Base-by-base conservation (phyloP, 2,113 vertebrate species). In the Ailuropoda melanoleuca region DNA sequence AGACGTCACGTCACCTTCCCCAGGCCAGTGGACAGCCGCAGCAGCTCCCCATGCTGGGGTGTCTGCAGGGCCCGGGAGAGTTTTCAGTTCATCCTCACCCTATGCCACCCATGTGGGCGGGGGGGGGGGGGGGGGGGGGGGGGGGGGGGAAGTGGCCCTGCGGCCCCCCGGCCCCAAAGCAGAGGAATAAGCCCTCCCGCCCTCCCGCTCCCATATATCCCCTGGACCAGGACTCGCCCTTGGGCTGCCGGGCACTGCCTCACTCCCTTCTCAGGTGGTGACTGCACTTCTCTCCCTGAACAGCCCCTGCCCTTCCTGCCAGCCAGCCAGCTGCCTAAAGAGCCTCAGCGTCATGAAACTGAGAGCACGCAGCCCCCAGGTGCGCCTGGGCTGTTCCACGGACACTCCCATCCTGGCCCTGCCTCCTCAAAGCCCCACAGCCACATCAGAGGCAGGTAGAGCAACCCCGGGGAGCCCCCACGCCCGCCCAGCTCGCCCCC, bases 401-500 rank as follows among this genome's bases (percentile, higher is more conserved):
- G 74, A 77, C 26, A 8, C 34, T 17, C 26, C 55, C 26, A 56
- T 29, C 82, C 66, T 29, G 26, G 39, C 8, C 19, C 17, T 0
- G 0, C 81, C 53, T 39, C 24, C 10, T 13, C 4, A 10, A 66
- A 29, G 21, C 26, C 90, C 48, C 56, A 39, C 29, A 37, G 0
- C 48, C 18, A 14, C 14, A 39, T 26, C 34, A 74, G 43, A 21
- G 46, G 74, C n/a, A 34, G 43, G 48, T 4, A 15, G 56, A 46
- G 50, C 26, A 3, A 0, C 46, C 56, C 50, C 0, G 0, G 24
- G 4, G 12, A 17, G 10, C 23, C 19, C n/a, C 29, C 12, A 2
- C 10, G 0, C 58, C 86, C 14, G 1, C 91, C 24, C 46, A 2
- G 29, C 46, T 39, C 9, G 4, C 39, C 19, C 72, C 74, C 70